Evolutionary conservation across 2,113 vertebrate genomes (phyloP), one percentile per base, ranked within the genome.

Genomic region (Otolemur garnettii): DNA sequence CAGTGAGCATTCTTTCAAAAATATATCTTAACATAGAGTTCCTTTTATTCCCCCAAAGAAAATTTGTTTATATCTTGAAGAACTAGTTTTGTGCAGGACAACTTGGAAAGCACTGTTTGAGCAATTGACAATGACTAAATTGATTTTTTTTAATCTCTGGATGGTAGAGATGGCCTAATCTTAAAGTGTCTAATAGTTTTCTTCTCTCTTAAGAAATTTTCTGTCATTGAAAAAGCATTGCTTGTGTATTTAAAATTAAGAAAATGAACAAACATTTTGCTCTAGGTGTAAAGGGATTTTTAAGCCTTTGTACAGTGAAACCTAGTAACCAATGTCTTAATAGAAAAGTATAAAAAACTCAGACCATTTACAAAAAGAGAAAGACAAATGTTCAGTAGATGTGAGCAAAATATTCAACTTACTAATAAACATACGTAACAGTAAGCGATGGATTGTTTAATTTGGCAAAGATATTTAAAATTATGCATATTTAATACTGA

Each of bases 341-440:
- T 3, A 71, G 24, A n/a, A 89, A 84, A 53, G 15, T 35, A 35
- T 68, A 24, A 57, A 88, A 95, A 93, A 45, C 60, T 42, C 33
- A 87, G 6, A 72, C 11, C 17, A 35, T 68, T 90, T 93, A 30
- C 38, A 64, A 64, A 78, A 85, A 30, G 82, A 80, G 57, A 80
- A 64, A 93, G 14, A 85, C 53, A 86, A 35, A 38, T 64, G 4
- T 59, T 21, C 28, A 69, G 60, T 28, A 35, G 42, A 85, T 30
- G 2, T 75, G 14, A 89, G 59, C 42, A 90, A 94, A 77, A 89
- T 84, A 77, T 69, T 87, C 38, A 68, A 35, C 17, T 84, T 64
- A 80, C n/a, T 86, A 91, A 45, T 80, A 84, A 78, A 75, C 94
- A 68, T 68, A 9, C 64, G 74, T 59, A 79, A 53, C 22, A 83